These are phyloP conservation scores for Atlantisia rogersi DNA, from an alignment of 2,113 vertebrate genomes.

Conservation along the genomic window DNA sequence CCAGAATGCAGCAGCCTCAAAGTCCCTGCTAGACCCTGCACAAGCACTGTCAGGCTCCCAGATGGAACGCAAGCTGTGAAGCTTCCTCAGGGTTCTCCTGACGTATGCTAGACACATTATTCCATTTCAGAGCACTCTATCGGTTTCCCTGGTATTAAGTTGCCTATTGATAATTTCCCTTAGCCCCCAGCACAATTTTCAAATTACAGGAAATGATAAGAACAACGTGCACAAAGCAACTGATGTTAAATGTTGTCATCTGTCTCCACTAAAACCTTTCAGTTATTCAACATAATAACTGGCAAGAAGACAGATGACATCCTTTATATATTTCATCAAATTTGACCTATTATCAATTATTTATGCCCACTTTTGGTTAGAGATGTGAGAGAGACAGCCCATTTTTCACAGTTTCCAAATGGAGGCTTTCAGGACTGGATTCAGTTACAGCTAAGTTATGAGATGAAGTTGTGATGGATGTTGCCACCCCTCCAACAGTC, in stretches of 20 bases:
- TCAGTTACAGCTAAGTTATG: neutral
- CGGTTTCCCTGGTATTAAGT: slow-evolving; percentile 26
- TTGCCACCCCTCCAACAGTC: neutral
- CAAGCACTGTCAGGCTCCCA: neutral
- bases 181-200: slow-evolving; percentile 50
- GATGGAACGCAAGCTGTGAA: neutral
- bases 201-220: slow-evolving; percentile 18
- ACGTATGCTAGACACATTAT: neutral
- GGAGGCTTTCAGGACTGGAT: neutral
- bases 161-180: slow-evolving; percentile 41
- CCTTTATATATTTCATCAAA: slow-evolving; percentile 31
- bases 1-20: neutral
- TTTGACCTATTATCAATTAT: slow-evolving; percentile 33
- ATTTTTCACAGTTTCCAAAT: slow-evolving; percentile 31
- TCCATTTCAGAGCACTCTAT: neutral
- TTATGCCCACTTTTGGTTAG: neutral
- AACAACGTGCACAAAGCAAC: neutral
- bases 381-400: neutral
- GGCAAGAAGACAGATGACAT: slow-evolving; percentile 47
- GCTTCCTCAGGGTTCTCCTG: neutral
- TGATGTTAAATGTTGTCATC: slow-evolving; percentile 48
- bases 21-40: neutral
- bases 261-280: slow-evolving; percentile 10
- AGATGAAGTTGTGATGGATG: neutral
- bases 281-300: neutral